Percentiles rank a stretch among this genome's conserved stretches.
These are phyloP conservation scores for Ceraclea dissimilis DNA, from an alignment of 2,888 invertebrate species.

Conservation along the genomic window DNA sequence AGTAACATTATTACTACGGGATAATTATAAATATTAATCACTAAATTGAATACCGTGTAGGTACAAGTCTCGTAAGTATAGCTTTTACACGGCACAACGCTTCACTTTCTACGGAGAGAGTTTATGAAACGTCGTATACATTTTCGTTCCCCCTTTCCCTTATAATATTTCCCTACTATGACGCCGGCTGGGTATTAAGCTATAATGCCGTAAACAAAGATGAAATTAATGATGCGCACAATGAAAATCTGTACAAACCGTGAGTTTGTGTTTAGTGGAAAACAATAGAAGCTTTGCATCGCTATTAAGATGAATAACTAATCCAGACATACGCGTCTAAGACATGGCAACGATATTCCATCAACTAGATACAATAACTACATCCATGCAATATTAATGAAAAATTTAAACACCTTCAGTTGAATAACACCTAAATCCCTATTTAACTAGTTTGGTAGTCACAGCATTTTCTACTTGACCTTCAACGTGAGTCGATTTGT, in stretches of 20 bases:
- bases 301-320: constrained; percentile 24
- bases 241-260: constrained; percentile 26
- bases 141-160: constrained; percentile 8
- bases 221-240: constrained; percentile 27
- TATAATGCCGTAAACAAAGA: constrained; percentile 26
- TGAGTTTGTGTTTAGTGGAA: constrained; percentile 24
- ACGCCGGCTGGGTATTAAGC: constrained; percentile 23
- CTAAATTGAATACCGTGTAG: neutral
- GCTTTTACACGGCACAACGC: neutral
- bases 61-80: neutral
- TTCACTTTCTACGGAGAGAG: constrained; percentile 6
- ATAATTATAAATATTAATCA: neutral
- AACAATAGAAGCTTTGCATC: constrained; percentile 25
- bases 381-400: no score
- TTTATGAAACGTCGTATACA: constrained; percentile 22
- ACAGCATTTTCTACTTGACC: no score
- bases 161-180: constrained; percentile 6
- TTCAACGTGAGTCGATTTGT: no score
- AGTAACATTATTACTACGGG: no score
- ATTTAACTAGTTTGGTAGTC: no score
- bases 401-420: no score
- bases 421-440: no score
- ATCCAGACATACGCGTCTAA: constrained; percentile 20
- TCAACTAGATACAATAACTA: no score
- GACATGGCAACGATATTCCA: neutral